These are phyloP conservation scores for Onychorhynchus coronatus DNA, from an alignment of 2,113 vertebrate species.

Conservation along the genomic window DNA sequence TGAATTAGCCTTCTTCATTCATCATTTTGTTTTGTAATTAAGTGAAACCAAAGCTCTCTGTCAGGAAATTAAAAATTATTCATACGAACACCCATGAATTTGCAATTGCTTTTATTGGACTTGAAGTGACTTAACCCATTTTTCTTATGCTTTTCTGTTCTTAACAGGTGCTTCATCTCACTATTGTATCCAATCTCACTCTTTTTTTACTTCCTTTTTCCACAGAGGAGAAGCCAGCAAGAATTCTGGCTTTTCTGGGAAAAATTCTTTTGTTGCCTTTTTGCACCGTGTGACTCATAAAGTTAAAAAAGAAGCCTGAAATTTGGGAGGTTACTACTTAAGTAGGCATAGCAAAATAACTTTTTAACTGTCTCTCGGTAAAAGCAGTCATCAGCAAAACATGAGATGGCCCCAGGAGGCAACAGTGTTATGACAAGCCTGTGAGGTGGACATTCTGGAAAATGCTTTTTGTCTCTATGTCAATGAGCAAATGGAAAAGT, in stretches of 20 bases:
- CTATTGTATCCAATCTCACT: background rate
- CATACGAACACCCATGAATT: background rate
- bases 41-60: conserved; percentile 11
- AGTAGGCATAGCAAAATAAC: background rate
- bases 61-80: background rate
- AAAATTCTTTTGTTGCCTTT: conserved; percentile 6
- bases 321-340: background rate
- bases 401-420: background rate
- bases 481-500: background rate
- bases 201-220: background rate
- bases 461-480: background rate
- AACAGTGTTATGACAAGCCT: background rate
- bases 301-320: conserved; percentile 28
- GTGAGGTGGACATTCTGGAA: background rate
- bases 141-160: background rate
- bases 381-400: conserved; percentile 5
- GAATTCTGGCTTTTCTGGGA: background rate
- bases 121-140: background rate
- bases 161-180: conserved; percentile 19
- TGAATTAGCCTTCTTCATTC: background rate
- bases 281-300: conserved; percentile 27
- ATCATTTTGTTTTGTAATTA: background rate
- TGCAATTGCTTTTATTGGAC: background rate
- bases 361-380: background rate
- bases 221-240: background rate